phyloP scores from a whole-genome alignment of 2,888 invertebrate genomes.

The Odontomyia ornata region DNA sequence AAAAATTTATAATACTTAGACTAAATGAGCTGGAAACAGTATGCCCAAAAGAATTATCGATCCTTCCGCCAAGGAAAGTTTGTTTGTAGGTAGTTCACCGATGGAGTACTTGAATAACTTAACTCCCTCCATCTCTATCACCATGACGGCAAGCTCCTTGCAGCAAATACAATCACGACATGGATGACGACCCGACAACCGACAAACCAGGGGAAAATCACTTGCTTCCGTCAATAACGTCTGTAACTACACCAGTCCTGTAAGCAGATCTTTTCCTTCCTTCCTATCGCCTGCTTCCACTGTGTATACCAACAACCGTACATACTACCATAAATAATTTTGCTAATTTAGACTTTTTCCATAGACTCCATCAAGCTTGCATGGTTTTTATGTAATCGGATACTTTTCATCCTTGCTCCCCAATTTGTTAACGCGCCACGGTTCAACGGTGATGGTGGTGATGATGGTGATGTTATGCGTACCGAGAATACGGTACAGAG shows the following conservation, averaged over 20 bases:
- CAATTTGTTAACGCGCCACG: neutral
- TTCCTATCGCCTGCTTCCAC: neutral
- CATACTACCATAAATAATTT: slow-evolving; percentile 39
- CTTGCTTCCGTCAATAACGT: slow-evolving; percentile 4
- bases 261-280: neutral
- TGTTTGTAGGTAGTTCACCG: no score
- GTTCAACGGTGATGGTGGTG: neutral
- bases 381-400: slow-evolving; percentile 17
- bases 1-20: slow-evolving; percentile 17
- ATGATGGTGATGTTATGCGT: neutral
- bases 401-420: neutral
- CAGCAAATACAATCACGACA: no score
- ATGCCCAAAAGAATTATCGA: slow-evolving; percentile 17
- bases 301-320: neutral
- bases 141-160: neutral
- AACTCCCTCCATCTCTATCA: neutral
- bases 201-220: neutral
- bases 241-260: neutral
- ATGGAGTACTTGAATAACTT: neutral
- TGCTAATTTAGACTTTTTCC: slow-evolving; percentile 30
- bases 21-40: slow-evolving; percentile 32
- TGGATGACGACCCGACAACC: no score
- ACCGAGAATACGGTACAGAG: neutral
- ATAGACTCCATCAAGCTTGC: neutral
- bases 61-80: neutral